A percentile compares a stretch with the other conserved stretches of the same genome.
Evolutionary conservation across 1,140 invertebrate genomes (phyloP).

Genomic region (Penaeus vannamei): DNA sequence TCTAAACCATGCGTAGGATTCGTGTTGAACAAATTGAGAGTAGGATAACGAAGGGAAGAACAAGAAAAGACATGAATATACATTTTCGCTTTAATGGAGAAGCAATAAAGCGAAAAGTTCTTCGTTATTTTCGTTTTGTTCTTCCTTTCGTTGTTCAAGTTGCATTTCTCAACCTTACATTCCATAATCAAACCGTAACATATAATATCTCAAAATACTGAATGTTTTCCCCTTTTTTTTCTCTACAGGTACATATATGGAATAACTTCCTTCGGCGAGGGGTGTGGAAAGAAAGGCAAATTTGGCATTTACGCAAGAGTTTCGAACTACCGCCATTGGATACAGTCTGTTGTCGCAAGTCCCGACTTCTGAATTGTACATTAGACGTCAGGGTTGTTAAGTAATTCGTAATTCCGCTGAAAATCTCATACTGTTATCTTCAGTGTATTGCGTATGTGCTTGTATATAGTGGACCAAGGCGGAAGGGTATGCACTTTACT

Average conservation of each 20-base stretch:
- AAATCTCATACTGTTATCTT: neutral
- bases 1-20: neutral
- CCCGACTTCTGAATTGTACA: slow-evolving; percentile 10
- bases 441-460: too few species aligned
- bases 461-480: too few species aligned
- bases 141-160: too few species aligned
- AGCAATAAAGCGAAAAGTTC: too few species aligned
- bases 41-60: too few species aligned
- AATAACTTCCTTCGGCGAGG: slow-evolving; percentile 95
- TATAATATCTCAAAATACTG: neutral
- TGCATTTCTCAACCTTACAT: neutral
- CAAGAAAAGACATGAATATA: too few species aligned
- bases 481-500: too few species aligned
- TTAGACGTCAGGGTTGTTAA: neutral
- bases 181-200: neutral
- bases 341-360: slow-evolving; percentile 77
- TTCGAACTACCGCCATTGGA: slow-evolving; percentile 90
- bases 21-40: too few species aligned
- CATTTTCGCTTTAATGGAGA: too few species aligned
- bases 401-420: neutral
- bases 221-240: slow-evolving; percentile 67
- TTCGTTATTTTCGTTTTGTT: too few species aligned
- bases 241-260: slow-evolving; percentile 84
- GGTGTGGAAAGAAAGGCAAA: slow-evolving; percentile 90
- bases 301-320: slow-evolving; percentile 93